Evolutionary conservation across 2,797 vertebrate species (phyloP).

Genomic region (Acanthornis magna): DNA sequence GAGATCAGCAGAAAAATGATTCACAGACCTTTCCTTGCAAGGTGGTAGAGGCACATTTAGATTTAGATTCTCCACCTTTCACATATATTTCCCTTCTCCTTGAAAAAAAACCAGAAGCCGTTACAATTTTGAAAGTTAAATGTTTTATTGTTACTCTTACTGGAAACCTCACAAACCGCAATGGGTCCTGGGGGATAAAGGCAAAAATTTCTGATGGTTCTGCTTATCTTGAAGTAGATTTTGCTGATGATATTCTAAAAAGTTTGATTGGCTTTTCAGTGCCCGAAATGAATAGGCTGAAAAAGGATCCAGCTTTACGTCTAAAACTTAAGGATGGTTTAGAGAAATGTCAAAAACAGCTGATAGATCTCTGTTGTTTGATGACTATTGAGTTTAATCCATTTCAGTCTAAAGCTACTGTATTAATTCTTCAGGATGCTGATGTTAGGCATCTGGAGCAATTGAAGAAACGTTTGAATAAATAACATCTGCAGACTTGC

Average conservation of each 20-base stretch:
- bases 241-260: slow-evolving; percentile 85
- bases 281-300: slow-evolving; percentile 82
- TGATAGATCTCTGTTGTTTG: slow-evolving; percentile 94
- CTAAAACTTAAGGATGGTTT: slow-evolving; percentile 82
- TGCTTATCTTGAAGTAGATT: slow-evolving; percentile 88
- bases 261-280: slow-evolving; percentile 91
- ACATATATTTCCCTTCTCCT: slow-evolving; percentile 86
- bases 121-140: slow-evolving; percentile 80
- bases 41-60: slow-evolving; percentile 5
- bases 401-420: slow-evolving; percentile 73
- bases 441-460: slow-evolving; percentile 73
- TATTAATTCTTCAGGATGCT: slow-evolving; percentile 79
- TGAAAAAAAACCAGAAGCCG: slow-evolving; percentile 41
- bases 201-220: slow-evolving; percentile 92
- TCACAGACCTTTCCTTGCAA: neutral
- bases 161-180: slow-evolving; percentile 83
- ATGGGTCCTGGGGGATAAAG: slow-evolving; percentile 82
- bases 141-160: slow-evolving; percentile 95
- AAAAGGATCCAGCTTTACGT: slow-evolving; percentile 79
- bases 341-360: slow-evolving; percentile 86
- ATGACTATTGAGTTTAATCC: slow-evolving; percentile 86
- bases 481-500: neutral
- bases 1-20: neutral
- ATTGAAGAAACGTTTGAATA: slow-evolving; percentile 77
- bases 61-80: slow-evolving; percentile 81